Evolutionary conservation across 2,888 invertebrate species (phyloP).

Genomic region (Invenusta paracnida): DNA sequence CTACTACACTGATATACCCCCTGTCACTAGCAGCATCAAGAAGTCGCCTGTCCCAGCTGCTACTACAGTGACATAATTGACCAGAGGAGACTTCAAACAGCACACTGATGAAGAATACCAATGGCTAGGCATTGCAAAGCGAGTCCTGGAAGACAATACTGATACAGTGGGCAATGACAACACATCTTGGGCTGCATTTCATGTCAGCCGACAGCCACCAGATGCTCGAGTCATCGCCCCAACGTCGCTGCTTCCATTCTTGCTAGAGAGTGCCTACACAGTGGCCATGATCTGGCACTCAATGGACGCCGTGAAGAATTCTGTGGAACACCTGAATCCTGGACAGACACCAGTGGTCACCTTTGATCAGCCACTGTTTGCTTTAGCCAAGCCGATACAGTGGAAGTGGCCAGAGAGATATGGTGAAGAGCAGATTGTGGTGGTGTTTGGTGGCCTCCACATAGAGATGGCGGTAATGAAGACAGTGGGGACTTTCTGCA

Average conservation of each 20-base stretch:
- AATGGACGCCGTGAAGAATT: background rate
- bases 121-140: too few relatives aligned
- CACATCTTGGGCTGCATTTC: too few relatives aligned
- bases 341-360: background rate
- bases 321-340: background rate
- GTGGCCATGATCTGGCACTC: background rate
- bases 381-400: background rate
- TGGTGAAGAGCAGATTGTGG: background rate
- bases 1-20: too few relatives aligned
- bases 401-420: constrained; percentile 5
- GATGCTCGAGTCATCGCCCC: too few relatives aligned
- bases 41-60: too few relatives aligned
- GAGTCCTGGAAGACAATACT: too few relatives aligned
- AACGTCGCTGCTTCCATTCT: background rate
- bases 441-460: background rate
- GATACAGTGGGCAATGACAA: too few relatives aligned
- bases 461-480: background rate
- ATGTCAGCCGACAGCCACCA: too few relatives aligned
- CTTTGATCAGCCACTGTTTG: constrained; percentile 2
- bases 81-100: too few relatives aligned
- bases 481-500: background rate
- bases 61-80: too few relatives aligned
- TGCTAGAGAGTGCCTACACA: background rate
- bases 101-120: too few relatives aligned
- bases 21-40: too few relatives aligned